Evolutionary conservation across 2,888 invertebrate genomes (phyloP), one percentile per base, ranked within the genome.

Genomic region (Cheilosia grossa): DNA sequence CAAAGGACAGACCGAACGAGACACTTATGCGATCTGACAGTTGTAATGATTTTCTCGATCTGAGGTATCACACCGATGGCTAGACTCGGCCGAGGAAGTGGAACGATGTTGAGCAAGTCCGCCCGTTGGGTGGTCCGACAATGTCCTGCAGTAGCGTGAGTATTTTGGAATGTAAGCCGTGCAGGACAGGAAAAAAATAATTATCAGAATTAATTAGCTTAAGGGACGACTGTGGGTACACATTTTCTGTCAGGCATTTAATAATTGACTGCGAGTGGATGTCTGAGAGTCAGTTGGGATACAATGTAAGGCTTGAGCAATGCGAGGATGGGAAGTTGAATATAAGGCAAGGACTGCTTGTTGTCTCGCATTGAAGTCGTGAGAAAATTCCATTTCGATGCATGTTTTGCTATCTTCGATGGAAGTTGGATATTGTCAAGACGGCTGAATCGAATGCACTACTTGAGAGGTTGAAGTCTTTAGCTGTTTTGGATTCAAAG

Each of bases 41-140:
- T 75, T 85, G 75, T 54, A 69, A 74, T 72, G 77, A 85, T 81
- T 85, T 85, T 77, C 85, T 64, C 72, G 75, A 77, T 72, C 59
- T 61, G 24, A 10, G 53, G 24, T 64, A 80, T 66, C 64, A 27
- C 44, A 63, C 81, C 54, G 64, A 74, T 54, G 44, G 24, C 17
- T 19, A 33, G 13, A 24, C 24, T 15, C 9, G 13, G 6, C 7
- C 4, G 40, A 17, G 9, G 47, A 27, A n/a, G 30, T 37, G 44
- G 13, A 37, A 10, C 19, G 24, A 17, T 17, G 51, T n/a, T 15
- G 13, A 27, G 44, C 21, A 53, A 40, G 66, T 53, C 19, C 59
- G 58, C 9, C 44, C 33, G 44, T 64, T 77, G 85, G 81, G 85
- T 81, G 85, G 85, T 85, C 75, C 44, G 33, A 54, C 47, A 54